Base-by-base conservation (phyloP, 2,888 invertebrate species). In the Caenorhabditis sinica region DNA sequence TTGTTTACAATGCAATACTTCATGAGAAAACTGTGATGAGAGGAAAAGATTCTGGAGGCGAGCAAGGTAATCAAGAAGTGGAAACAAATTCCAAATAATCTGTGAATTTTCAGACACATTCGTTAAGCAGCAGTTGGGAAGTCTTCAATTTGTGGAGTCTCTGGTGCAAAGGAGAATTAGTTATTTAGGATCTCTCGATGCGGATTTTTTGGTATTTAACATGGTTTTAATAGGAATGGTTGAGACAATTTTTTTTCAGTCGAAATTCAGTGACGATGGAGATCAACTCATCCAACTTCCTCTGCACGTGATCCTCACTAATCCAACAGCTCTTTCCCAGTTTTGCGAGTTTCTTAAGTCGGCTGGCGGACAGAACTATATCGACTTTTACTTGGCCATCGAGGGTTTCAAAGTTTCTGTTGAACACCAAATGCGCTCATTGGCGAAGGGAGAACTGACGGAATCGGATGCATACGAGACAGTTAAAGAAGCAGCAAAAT, bases 51-150 rank as follows among this genome's bases (percentile, higher is more conserved):
- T 95, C 96, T 30, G 96, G 96, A 0, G 96, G 96, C 0, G 96
- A 96, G 90, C 96, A 96, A 94, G 94, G 94, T 94, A 5, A 15
- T 20, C n/a, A 9, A 17, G 49, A 15, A 9, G 17, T n/a, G 23
- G 13, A 53, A 23, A 0, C 11, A 23, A 6, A 23, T 1, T 53
- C 11, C 6, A 0, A 53, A 53, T n/a, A n/a, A 53, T 9, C 23
- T n/a, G 25, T 5, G 23, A 23, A 23, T 11, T 56, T 58, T 45
- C 90, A 94, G 96, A 96, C 93, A 93, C 95, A 43, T 94, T 95
- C 72, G 95, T 96, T 72, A 96, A 96, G 88, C 96, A 96, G 92
- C 96, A 96, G 93, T 93, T 97, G 60, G 96, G 96, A 76, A 96
- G 96, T 89, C 94, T 97, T 77, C 94, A 95, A 88, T 97, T 96